Base-by-base conservation (phyloP, 2,113 vertebrate genomes). In the Calypte anna region DNA sequence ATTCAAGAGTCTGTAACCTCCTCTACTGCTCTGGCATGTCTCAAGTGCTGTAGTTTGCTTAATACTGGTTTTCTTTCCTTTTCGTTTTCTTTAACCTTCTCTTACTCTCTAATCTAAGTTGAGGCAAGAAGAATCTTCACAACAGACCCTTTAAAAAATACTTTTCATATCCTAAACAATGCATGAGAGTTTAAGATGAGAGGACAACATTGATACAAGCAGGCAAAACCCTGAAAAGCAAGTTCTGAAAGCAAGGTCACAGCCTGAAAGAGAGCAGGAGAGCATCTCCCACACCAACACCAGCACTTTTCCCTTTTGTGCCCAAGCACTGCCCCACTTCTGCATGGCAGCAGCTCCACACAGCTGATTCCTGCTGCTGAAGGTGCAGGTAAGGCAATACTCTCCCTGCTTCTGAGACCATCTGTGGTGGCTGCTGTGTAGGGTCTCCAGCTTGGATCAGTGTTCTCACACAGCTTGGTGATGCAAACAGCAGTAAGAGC, bases 381-480 rank as follows among this genome's bases (percentile, higher is more conserved):
- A 13, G 19, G 22, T 1, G 14, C 0, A 6, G 6, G 20, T 6
- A 36, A 2, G 5, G 78, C 74, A 51, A 14, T 10, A 5, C n/a
- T 1, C 67, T 31, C 54, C 5, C 3, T 14, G 40, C 36, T 33
- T 4, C 62, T 7, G 31, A 4, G 28, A 54, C 11, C 66, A 19
- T 5, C 40, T 76, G 0, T 27, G 31, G 33, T 8, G 51, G 12
- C 1, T 36, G 3, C 6, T 43, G 25, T 36, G 81, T 1, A 25
- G 53, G 51, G 57, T 5, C 74, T 25, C 72, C 48, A 30, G 4
- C 64, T 30, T 59, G 20, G 61, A 44, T 3, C 4, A 2, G 10
- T 5, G 3, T 40, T 40, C 54, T 58, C 50, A 54, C 9, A n/a
- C 62, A 69, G 36, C 48, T 40, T 2, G 0, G 61, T 4, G 43